Conservation (phyloP, 2,797 vertebrate genomes). For the Huso huso region DNA sequence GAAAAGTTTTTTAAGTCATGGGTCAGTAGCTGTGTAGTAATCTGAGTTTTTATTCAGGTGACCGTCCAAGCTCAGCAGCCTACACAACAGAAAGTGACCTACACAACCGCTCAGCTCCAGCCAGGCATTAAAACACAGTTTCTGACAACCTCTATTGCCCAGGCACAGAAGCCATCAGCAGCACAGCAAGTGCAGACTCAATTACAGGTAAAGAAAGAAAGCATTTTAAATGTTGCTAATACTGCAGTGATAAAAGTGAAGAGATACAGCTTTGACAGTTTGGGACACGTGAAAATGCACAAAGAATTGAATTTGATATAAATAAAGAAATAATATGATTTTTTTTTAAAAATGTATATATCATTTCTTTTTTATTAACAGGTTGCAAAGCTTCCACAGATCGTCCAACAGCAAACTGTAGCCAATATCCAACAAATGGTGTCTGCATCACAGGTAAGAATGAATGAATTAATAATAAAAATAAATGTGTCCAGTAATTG, state of each 20-base stretch:
- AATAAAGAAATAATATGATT: background rate
- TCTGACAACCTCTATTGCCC: conserved; percentile 65
- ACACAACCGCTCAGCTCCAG: conserved; percentile 59
- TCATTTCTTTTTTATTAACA: conserved; percentile 40
- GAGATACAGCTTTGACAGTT: background rate
- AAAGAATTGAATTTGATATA: background rate
- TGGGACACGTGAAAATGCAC: too few relatives aligned
- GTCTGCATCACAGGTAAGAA: conserved; percentile 76
- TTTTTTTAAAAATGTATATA: too few relatives aligned
- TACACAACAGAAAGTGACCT: conserved; percentile 69
- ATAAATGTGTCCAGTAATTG: background rate
- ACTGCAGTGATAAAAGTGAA: background rate
- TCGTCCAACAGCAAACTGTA: conserved; percentile 80
- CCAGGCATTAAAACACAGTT: conserved; percentile 78
- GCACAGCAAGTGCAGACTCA: conserved; percentile 75
- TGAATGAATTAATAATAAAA: background rate
- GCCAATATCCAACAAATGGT: conserved; percentile 84
- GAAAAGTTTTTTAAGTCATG: background rate
- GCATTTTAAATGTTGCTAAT: too few relatives aligned
- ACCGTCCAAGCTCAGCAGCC: conserved; percentile 70
- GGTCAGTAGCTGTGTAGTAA: background rate
- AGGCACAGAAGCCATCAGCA: conserved; percentile 65
- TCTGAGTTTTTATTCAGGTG: conserved; percentile 48
- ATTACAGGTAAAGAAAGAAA: conserved; percentile 44
- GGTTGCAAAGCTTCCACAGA: conserved; percentile 86